Evolutionary conservation across 2,888 invertebrate genomes (phyloP), one percentile per base, ranked within the genome.

Genomic region (Orgyia antiqua): DNA sequence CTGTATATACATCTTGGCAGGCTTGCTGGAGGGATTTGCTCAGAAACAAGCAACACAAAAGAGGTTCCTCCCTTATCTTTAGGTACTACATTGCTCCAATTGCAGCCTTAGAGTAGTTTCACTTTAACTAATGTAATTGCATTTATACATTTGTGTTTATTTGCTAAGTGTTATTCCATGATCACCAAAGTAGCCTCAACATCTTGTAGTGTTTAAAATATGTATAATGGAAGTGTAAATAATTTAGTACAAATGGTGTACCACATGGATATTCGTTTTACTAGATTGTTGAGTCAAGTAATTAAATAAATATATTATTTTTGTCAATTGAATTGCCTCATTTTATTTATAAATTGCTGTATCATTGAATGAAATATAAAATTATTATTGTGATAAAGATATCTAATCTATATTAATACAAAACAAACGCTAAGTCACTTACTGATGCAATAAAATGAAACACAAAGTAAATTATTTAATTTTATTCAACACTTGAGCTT

Each of bases 21-120:
- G 89, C 92, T 35, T 97, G 97, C 72, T 96, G 93, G 92, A 88
- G 88, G 36, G 94, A 96, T 58, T 84, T 97, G 29, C 87, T 91
- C 9, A 73, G 87, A 29, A 90, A 89, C 43, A 91, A 92, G 48
- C 93, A 96, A 60, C 88, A 96, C 35, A 96, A 95, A 70, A 89
- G 97, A 29, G 97, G 97, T 11, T 94, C 94, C 46, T 94, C 94
- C 39, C 72, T 96, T 33, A 87, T 95, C 56, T 92, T 93, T 87
- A 91, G 95, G 59, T 93, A 93, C 71, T 86, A 86, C 59, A 84
- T 86, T 43, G 86, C 86, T 57, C 86, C 86, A 20, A 75, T 83
- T 35, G 72, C 77, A 57, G 75, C 76, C 30, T 43, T 78, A 59
- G 74, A 82, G 51, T 80, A 78, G 64, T 56, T 42, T 50, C 42